phyloP scores from a whole-genome alignment of 2,888 invertebrate species.

The Drosophila anomalata region DNA sequence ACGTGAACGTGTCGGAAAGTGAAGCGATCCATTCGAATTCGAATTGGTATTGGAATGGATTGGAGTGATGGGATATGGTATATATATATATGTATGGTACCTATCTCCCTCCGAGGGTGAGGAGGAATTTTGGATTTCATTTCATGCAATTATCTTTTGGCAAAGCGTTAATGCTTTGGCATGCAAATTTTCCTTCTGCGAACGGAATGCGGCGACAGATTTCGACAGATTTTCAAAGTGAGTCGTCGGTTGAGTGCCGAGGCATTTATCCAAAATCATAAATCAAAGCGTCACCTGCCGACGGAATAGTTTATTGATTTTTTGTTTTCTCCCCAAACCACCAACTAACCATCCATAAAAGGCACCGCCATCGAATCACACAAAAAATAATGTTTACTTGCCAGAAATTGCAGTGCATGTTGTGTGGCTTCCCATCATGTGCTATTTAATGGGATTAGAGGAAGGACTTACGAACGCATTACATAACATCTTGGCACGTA shows the following conservation, averaged over 20 bases:
- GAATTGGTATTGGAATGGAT: slow-evolving; percentile 21
- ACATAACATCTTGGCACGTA: slow-evolving; percentile 50
- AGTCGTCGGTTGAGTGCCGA: slow-evolving; percentile 40
- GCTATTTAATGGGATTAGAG: slow-evolving; percentile 81
- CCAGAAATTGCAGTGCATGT: slow-evolving; percentile 63
- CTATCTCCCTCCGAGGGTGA: neutral
- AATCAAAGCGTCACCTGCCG: slow-evolving; percentile 75
- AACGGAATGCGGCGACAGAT: slow-evolving; percentile 49
- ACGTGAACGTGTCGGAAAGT: slow-evolving; percentile 52
- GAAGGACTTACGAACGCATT: slow-evolving; percentile 82
- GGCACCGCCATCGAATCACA: slow-evolving; percentile 50
- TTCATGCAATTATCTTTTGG: slow-evolving; percentile 70
- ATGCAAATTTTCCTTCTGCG: slow-evolving; percentile 73
- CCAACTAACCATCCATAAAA: slow-evolving; percentile 48
- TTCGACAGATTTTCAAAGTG: slow-evolving; percentile 18
- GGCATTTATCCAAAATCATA: slow-evolving; percentile 56
- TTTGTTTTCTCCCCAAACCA: slow-evolving; percentile 31
- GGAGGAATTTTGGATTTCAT: slow-evolving; percentile 46
- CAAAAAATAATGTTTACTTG: slow-evolving; percentile 9
- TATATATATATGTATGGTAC: neutral
- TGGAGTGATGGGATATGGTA: slow-evolving; percentile 1
- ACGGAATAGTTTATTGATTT: slow-evolving; percentile 61
- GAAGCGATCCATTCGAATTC: slow-evolving; percentile 43
- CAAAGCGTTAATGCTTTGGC: slow-evolving; percentile 74
- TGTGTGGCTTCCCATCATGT: slow-evolving; percentile 21